Base-by-base conservation (phyloP, 2,888 invertebrate genomes). In the Acanthosepion esculentum region DNA sequence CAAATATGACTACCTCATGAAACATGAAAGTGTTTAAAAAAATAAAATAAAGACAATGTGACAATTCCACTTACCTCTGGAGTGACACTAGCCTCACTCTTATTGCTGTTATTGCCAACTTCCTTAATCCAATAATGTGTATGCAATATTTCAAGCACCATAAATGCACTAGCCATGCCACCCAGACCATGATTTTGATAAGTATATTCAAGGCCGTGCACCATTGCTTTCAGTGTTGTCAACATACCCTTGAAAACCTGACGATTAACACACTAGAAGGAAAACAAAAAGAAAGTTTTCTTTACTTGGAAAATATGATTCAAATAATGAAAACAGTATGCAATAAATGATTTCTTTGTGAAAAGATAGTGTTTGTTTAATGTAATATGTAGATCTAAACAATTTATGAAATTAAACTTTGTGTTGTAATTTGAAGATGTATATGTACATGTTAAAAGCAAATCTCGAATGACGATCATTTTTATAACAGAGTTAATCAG, bases 161-260 rank as follows among this genome's bases (percentile, higher is more conserved):
- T 99, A 97, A 99, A 99, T 48, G 99, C 99, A 8, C 99, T 99
- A 1, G 98, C 98, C 98, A 99, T 99, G 48, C 99, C 99, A 78
- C 99, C 99, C 2, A 99, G 98, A 0, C 99, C 99, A 96, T 99
- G 99, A 98, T 99, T 99, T 92, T 98, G 98, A 97, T 98, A 99
- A 0, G 99, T 99, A 95, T 98, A 98, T 97, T 99, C 99, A 94
- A 99, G 98, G 0, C 99, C 99, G 96, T 98, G 98, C 15, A 99
- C 98, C 91, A 99, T 98, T 4, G 99, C 98, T 97, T 98, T 98
- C 55, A 99, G 98, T 95, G 99, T 98, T 98, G 99, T 99, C 94
- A 99, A 98, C 98, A 99, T 99, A 78, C 99, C 99, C 97, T 99
- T 99, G 98, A 99, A 99, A 50, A 99, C 98, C 0, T 98, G 98